phyloP scores from a whole-genome alignment of 2,113 vertebrate species.

The Amblyopsis rosae region DNA sequence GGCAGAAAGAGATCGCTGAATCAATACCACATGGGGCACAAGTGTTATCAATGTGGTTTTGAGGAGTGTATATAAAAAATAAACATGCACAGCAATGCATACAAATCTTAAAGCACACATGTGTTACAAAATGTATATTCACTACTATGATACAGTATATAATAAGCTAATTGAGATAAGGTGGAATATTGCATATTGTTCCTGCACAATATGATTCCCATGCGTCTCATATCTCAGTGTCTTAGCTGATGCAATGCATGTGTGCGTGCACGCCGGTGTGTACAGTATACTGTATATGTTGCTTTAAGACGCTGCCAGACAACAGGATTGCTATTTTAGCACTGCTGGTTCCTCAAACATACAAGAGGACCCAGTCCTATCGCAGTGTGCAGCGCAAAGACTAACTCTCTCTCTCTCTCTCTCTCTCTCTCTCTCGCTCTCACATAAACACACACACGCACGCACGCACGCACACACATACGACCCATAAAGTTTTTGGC shows the following conservation, averaged over 20 bases:
- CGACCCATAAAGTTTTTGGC: not conserved
- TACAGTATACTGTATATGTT: not conserved
- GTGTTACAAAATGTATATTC: not conserved
- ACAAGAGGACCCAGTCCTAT: constrained; percentile 10
- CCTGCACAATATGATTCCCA: constrained; percentile 3
- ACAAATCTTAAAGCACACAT: not conserved
- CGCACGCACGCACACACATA: constrained; percentile 7
- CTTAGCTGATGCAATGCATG: not conserved
- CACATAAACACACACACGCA: not conserved
- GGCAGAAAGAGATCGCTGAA: constrained; percentile 43
- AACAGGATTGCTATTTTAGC: constrained; percentile 9
- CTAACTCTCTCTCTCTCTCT: no score
- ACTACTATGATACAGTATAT: no score
- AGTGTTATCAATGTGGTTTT: constrained; percentile 32
- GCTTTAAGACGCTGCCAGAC: constrained; percentile 19
- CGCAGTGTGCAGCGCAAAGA: constrained; percentile 7
- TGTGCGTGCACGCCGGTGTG: not conserved
- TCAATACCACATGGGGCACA: constrained; percentile 31
- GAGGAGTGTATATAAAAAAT: constrained; percentile 10
- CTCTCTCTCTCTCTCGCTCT: no score
- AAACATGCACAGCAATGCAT: constrained; percentile 17
- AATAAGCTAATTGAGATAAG: not conserved
- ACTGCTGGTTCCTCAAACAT: constrained; percentile 8
- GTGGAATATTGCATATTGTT: not conserved
- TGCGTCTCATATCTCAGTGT: not conserved